These are phyloP conservation scores for Trisateles emortualis DNA, from an alignment of 2,888 invertebrate genomes.

Conservation along the genomic window DNA sequence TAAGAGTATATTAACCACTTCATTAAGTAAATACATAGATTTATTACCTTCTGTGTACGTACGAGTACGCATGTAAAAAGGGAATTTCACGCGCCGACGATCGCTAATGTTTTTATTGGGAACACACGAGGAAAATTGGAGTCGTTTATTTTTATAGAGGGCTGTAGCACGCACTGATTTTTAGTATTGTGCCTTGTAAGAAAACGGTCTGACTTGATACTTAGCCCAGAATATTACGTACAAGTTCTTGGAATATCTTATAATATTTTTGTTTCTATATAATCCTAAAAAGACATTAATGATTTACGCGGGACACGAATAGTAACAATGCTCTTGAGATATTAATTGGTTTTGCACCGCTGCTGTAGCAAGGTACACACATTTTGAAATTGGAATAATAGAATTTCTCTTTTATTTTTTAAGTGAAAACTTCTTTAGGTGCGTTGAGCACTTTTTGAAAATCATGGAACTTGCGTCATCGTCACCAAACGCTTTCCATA, in stretches of 20 bases:
- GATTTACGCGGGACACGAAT: not conserved
- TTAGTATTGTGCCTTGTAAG: slow-evolving; percentile 38
- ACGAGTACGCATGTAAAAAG: slow-evolving; percentile 57
- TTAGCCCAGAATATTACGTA: not conserved
- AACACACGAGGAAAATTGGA: slow-evolving; percentile 59
- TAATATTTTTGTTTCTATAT: not conserved
- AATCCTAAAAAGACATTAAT: not conserved
- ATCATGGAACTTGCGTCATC: too few relatives aligned
- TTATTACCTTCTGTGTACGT: slow-evolving; percentile 34
- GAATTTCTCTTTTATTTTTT: too few relatives aligned
- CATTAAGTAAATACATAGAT: slow-evolving; percentile 31
- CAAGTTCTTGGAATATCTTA: not conserved
- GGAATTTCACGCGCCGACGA: slow-evolving; percentile 61
- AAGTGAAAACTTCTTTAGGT: too few relatives aligned
- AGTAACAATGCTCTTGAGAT: not conserved
- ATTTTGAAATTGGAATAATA: not conserved
- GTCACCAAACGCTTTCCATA: too few relatives aligned
- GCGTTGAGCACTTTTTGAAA: too few relatives aligned
- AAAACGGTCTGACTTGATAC: not conserved
- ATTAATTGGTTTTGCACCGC: not conserved
- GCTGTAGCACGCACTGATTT: slow-evolving; percentile 59
- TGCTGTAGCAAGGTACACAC: not conserved
- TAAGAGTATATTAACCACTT: slow-evolving; percentile 3
- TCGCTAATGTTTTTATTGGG: slow-evolving; percentile 68
- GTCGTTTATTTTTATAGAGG: slow-evolving; percentile 56